These are phyloP conservation scores for Conus betulinus DNA, from an alignment of 1,140 invertebrate species.

Conservation along the genomic window DNA sequence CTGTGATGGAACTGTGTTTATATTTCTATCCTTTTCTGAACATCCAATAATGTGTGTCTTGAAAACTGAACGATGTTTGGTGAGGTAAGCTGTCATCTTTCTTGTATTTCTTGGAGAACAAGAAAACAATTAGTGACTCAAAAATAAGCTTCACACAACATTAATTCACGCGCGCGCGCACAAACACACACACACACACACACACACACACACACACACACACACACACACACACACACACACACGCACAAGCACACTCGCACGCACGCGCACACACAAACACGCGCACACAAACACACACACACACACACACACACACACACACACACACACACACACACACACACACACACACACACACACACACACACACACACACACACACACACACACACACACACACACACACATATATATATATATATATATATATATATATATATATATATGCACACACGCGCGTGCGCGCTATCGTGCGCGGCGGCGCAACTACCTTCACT, in stretches of 20 bases:
- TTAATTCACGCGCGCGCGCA: background rate
- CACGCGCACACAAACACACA: background rate
- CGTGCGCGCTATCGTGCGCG: no score
- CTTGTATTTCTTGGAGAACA: background rate
- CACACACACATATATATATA: no score
- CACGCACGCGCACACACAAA: background rate
- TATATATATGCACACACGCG: no score
- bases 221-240: background rate
- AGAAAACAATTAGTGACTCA: background rate
- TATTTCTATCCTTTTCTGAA: no score
- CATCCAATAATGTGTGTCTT: no score
- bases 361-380: no score
- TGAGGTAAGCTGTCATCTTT: no score
- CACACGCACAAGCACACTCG: background rate
- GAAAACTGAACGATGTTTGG: no score
- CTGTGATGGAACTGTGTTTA: no score
- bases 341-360: background rate
- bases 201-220: background rate
- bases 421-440: no score
- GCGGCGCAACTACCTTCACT: no score
- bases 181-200: background rate
- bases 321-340: slow-evolving; percentile 15
- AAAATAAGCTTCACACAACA: background rate
- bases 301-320: slow-evolving; percentile 15
- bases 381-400: no score